phyloP scores from a whole-genome alignment of 2,888 invertebrate species.

The Melanotus villosus region DNA sequence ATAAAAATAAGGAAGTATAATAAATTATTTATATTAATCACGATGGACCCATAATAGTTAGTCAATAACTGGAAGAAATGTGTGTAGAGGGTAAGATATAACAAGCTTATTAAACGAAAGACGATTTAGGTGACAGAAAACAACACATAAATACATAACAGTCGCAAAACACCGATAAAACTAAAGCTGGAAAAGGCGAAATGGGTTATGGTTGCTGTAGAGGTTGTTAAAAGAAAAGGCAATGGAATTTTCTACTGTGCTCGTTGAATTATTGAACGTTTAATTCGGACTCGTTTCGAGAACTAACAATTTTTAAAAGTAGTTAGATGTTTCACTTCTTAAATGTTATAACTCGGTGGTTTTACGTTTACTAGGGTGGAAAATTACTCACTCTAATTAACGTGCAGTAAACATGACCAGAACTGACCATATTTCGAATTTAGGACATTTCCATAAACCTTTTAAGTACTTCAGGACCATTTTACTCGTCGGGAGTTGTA shows the following conservation, averaged over 20 bases:
- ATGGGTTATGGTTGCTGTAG: background rate
- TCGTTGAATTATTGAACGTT: background rate
- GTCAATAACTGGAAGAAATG: background rate
- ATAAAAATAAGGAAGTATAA: background rate
- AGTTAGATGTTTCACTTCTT: too few species aligned
- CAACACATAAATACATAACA: slow-evolving; percentile 12
- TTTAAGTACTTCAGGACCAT: background rate
- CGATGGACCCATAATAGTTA: slow-evolving; percentile 13
- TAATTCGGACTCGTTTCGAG: background rate
- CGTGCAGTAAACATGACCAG: background rate
- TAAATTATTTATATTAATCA: slow-evolving; percentile 16
- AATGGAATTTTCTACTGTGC: background rate
- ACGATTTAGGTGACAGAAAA: slow-evolving; percentile 15
- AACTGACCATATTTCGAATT: background rate
- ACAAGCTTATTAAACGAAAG: slow-evolving; percentile 13
- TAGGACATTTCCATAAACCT: slow-evolving; percentile 4
- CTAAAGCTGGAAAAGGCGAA: background rate
- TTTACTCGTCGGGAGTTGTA: background rate
- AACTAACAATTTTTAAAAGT: too few species aligned
- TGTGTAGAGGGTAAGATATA: slow-evolving; percentile 8
- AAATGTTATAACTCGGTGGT: too few species aligned
- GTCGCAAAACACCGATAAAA: slow-evolving; percentile 15
- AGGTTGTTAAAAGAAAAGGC: background rate
- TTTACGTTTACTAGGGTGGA: background rate
- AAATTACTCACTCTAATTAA: background rate